phyloP scores from a whole-genome alignment of 2,113 vertebrate species.

The Alces alces region DNA sequence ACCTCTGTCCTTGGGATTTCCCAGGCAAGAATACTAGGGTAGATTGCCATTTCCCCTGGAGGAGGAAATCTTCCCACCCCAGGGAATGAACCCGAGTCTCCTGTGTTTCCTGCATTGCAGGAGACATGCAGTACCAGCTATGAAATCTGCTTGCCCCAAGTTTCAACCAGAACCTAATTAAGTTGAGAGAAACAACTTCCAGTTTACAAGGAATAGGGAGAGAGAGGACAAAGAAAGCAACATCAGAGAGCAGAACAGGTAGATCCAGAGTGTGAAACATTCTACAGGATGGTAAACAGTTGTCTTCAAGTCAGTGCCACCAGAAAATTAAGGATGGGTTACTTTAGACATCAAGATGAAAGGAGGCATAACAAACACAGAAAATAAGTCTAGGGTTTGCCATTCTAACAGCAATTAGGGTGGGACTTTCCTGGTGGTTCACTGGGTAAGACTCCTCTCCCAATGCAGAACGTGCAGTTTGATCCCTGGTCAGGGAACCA shows the following conservation, averaged over 20 bases:
- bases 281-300: not conserved
- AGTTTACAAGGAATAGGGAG: not conserved
- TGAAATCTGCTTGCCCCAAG: not conserved
- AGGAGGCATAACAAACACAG: not conserved
- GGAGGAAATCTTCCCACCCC: not conserved
- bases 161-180: not conserved
- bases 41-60: not conserved
- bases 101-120: not conserved
- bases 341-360: not conserved
- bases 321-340: not conserved
- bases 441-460: not conserved
- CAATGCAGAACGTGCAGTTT: not conserved
- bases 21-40: not conserved
- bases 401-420: not conserved
- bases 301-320: not conserved
- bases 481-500: not conserved
- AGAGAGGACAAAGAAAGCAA: not conserved
- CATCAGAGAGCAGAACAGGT: not conserved
- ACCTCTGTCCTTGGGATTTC: not conserved
- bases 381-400: not conserved
- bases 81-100: not conserved
- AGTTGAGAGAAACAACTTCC: not conserved
- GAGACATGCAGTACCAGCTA: not conserved
- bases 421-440: not conserved
- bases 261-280: not conserved